Base-by-base conservation (phyloP, 1,140 invertebrate genomes). In the Tetragonula clypearis region DNA sequence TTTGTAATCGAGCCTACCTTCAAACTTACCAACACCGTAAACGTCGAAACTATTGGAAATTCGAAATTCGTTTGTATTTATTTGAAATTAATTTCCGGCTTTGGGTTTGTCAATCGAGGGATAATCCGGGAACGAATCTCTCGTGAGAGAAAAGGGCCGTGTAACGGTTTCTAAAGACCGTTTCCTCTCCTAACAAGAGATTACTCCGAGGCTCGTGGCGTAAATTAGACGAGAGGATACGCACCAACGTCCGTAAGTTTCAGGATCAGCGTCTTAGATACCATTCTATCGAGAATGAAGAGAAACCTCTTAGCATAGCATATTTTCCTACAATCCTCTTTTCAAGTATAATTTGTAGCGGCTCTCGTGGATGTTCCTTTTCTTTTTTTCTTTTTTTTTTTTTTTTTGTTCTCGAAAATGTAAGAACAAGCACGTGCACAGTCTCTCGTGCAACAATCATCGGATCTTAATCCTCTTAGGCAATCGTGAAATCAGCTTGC, bases 241-340 rank as follows among this genome's bases (percentile, higher is more conserved):
- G 8, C 41, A 21, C n/a, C 21, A 23, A 30, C 62, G 77, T 55
- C 23, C 77, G 1, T 79, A 66, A 79, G 62, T 79, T 79, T 79
- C 6, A 26, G n/a, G 49, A 79, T 79, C 76, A 66, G n/a, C 41
- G 30, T 5, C 17, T 49, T 21, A 23, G 74, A 30, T 30, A n/a
- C 58, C 58, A 30, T 65, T 53, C 60, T 65, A 49, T 65, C 15
- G 60, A 21, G 60, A 26, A 30, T 30, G 30, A 30, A 30, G 30
- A 30, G 30, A 30, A 30, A 65, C 49, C 26, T 53, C 41, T 78
- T 53, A 23, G 19, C 23, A 41, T 30, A 1, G 60, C 19, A 62
- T 62, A 66, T 53, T 49, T 53, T 15, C 60, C 76, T 78, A 66
- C 60, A 21, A 65, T 78, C 60, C 60, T 78, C 76, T 65, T 65